Evolutionary conservation across 2,888 invertebrate genomes (phyloP), one percentile per base, ranked within the genome.

Genomic region (Drosophila paramelanica): DNA sequence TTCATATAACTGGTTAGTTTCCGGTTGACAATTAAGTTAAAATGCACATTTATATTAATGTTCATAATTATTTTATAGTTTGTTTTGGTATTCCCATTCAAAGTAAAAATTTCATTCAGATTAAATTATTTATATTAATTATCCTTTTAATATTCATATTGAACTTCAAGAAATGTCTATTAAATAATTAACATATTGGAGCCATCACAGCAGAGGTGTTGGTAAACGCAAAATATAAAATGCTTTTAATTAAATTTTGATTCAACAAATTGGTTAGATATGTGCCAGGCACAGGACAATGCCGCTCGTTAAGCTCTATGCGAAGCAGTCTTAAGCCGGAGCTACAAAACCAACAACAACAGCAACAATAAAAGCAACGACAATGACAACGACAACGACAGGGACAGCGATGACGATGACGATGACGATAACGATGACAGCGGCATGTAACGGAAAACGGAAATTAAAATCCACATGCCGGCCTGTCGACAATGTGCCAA

Each of bases 391-490:
- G 42, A 52, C 14, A 41, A 46, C 36, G 11, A 42, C 25, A 27
- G 43, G 41, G 47, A 25, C 38, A 43, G 55, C 23, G 55, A 66
- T 10, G 23, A 45, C 51, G 43, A 70, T 42, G 23, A 50, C 47
- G 52, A 57, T 79, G 56, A 77, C 71, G 69, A 73, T 77, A 59
- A 68, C 79, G 64, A 74, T 70, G 77, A 77, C 77, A 77, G 66
- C 59, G 72, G 69, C 68, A 79, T 85, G 73, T 82, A 73, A 73
- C 70, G 76, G 76, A 76, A 73, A 85, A 62, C 86, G 83, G 83
- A 83, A 86, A 83, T 83, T 83, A 80, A 83, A 83, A 83, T 78
- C 57, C 67, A 77, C 75, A 75, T 65, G 57, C 69, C 50, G 60
- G 47, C 53, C 50, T 57, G 62, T 62, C 65, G 62, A 62, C 74